phyloP scores from a whole-genome alignment of 2,113 vertebrate genomes.

The Ardeotis arabs region DNA sequence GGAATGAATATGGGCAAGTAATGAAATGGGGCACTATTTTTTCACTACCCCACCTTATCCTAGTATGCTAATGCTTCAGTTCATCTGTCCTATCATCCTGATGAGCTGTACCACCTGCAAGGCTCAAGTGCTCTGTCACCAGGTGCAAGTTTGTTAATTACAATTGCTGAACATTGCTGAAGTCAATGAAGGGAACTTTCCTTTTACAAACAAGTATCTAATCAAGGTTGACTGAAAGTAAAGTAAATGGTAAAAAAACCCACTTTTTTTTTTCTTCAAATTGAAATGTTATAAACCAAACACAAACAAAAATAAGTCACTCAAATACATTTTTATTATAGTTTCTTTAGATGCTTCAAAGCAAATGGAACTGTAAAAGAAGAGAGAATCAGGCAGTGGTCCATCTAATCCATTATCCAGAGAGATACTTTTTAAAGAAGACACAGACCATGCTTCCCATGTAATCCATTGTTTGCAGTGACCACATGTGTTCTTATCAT shows the following conservation, averaged over 20 bases:
- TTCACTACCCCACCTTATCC: neutral
- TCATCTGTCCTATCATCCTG: neutral
- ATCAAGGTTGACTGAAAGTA: neutral
- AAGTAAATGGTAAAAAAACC: neutral
- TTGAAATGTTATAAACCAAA: neutral
- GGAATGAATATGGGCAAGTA: neutral
- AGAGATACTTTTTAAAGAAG: neutral
- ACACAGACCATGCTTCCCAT: neutral
- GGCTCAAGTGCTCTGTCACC: neutral
- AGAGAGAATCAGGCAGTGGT: neutral
- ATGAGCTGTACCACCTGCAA: neutral
- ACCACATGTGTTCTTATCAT: neutral
- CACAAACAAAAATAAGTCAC: neutral
- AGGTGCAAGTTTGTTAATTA: neutral
- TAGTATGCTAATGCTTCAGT: neutral
- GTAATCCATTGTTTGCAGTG: neutral
- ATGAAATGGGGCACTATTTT: neutral
- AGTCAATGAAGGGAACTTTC: neutral
- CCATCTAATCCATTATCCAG: neutral
- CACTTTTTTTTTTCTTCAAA: neutral
- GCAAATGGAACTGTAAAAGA: neutral
- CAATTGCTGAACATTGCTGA: neutral
- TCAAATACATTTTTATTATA: neutral
- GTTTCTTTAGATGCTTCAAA: neutral
- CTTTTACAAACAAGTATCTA: neutral